Evolutionary conservation across 2,113 vertebrate species (phyloP).

Genomic region (Dascyllus trimaculatus): DNA sequence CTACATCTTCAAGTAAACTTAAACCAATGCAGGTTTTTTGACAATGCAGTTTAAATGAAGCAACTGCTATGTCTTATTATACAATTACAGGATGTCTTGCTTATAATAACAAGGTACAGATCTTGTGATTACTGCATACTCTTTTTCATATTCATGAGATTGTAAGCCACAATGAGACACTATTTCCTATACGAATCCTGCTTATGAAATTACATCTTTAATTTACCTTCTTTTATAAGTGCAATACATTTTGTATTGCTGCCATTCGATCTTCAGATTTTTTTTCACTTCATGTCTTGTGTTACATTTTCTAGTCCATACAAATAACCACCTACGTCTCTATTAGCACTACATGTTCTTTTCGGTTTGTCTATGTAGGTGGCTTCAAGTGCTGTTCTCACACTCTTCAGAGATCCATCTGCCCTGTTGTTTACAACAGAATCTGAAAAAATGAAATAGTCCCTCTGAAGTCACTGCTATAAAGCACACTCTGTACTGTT

Average conservation of each 20-base stretch:
- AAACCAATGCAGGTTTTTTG: too few relatives aligned
- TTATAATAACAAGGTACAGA: too few relatives aligned
- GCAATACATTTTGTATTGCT: neutral
- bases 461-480: conserved; percentile 1
- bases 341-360: conserved; percentile 22
- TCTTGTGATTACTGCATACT: neutral
- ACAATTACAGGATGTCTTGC: too few relatives aligned
- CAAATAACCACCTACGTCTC: conserved; percentile 26
- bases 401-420: conserved; percentile 40
- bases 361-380: conserved; percentile 22
- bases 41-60: too few relatives aligned
- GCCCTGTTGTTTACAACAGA: conserved; percentile 5
- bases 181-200: neutral
- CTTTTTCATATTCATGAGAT: neutral
- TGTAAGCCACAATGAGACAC: neutral
- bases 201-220: neutral
- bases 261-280: neutral
- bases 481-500: neutral
- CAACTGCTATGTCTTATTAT: too few relatives aligned
- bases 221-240: neutral
- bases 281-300: neutral
- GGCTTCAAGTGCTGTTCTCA: conserved; percentile 32
- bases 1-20: too few relatives aligned
- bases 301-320: neutral
- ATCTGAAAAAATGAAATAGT: neutral